These are phyloP conservation scores for Rhodophaea formosa DNA, from an alignment of 2,888 invertebrate species.

Conservation along the genomic window DNA sequence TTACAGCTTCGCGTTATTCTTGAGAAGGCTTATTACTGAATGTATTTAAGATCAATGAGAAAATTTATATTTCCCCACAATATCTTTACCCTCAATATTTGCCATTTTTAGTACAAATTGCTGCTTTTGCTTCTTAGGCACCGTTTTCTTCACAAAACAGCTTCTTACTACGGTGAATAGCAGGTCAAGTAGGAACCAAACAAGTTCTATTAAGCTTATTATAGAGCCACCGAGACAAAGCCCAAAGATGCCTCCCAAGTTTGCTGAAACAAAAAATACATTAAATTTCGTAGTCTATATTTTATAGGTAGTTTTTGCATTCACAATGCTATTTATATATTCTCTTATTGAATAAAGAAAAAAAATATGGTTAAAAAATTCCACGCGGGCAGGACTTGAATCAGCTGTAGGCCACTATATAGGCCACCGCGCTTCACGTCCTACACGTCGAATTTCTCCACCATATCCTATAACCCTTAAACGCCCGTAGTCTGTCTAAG, in stretches of 20 bases:
- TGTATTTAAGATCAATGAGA: too few relatives aligned
- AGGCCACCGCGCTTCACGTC: too few relatives aligned
- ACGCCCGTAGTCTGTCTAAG: too few relatives aligned
- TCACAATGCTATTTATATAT: too few relatives aligned
- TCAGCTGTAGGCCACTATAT: too few relatives aligned
- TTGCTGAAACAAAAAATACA: slow-evolving; percentile 53
- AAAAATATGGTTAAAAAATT: neutral
- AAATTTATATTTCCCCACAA: slow-evolving; percentile 5
- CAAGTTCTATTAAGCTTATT: slow-evolving; percentile 55
- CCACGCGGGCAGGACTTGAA: too few relatives aligned
- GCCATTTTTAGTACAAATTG: neutral
- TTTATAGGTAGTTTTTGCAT: too few relatives aligned
- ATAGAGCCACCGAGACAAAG: slow-evolving; percentile 64
- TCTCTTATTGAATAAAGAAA: too few relatives aligned
- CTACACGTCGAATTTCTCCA: too few relatives aligned
- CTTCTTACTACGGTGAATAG: neutral
- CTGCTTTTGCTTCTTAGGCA: neutral
- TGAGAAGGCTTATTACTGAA: too few relatives aligned
- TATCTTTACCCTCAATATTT: neutral
- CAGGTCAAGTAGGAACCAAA: slow-evolving; percentile 35
- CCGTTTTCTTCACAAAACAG: neutral
- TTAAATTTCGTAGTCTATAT: neutral
- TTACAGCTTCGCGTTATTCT: neutral
- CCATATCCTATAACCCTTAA: too few relatives aligned
- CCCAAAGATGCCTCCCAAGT: slow-evolving; percentile 66